Base-by-base conservation (phyloP, 1,140 invertebrate species). In the Euschistus heros region DNA sequence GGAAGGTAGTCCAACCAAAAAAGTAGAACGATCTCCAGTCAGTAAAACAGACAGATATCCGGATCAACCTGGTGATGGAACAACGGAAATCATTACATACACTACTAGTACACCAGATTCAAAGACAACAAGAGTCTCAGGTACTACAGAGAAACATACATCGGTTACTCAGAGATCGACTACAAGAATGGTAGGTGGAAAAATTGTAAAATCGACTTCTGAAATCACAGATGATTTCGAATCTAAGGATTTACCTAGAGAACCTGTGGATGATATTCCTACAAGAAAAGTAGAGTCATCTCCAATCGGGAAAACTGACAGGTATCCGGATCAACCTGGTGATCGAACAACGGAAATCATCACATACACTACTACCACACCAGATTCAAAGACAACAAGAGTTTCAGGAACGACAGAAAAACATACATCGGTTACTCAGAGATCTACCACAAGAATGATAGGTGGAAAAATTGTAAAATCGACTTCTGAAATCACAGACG, bases 381-480 rank as follows among this genome's bases (percentile, higher is more conserved):
- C 18, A 26, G 24, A 17, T 1, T 14, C 18, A 1, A 37, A 37
- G 33, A 37, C 33, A 13, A 4, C 4, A 10, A 30, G 8, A 30
- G 30, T 30, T 5, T 30, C 30, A 30, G 33, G 33, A 5, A 20
- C 10, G n/a, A 14, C 18, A 24, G 22, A 47, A 50, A 24, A 47
- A 14, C 17, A 50, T 52, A 47, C 22, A 18, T 47, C 44, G 4
- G 27, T 30, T 7, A 59, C 27, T 22, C 46, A 33, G 14, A 47
- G 20, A 10, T n/a, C 42, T 1, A 65, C 68, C 0, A 63, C 67
- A n/a, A 46, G 60, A 7, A 64, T 69, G 66, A 59, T 69, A 18
- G 68, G 66, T 13, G 66, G 66, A 47, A 69, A 69, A 47, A 20
- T 69, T 14, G 62, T 69, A 7, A 65, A 68, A 60, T 63, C 61